Base-by-base conservation (phyloP, 2,113 vertebrate species). In the Bufo gargarizans region DNA sequence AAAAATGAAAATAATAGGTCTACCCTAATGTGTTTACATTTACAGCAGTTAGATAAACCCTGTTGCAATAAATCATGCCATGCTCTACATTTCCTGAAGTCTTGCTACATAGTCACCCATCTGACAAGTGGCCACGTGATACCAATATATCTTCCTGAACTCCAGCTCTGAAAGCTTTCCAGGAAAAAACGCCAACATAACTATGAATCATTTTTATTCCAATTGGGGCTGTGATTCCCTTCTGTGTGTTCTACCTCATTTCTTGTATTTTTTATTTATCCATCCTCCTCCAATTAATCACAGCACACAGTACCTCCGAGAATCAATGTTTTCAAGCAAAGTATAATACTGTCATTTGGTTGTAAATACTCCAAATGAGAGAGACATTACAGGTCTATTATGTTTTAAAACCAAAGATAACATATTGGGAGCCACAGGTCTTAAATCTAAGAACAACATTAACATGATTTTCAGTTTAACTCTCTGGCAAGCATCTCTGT, bases 401-500 rank as follows among this genome's bases (percentile, higher is more conserved):
- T 89, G 81, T 89, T 84, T 77, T 78, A 89, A 88, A 33, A 84
- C 87, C 82, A 89, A 84, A 53, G 82, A 84, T 91, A 91, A 91
- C 74, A 95, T 92, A 95, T 93, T 93, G 0, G 86, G 94, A 91
- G 92, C 90, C 91, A 93, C 90, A 92, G 92, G 89, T 93, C 93
- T 92, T 89, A 89, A 74, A 91, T 90, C 93, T 94, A 95, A 94
- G 93, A 91, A 91, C 92, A 93, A 94, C 92, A 94, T 92, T 94
- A 93, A 94, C 93, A 91, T 92, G 91, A 92, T 95, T 95, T 94
- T 90, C 92, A 91, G 91, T 93, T 94, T 92, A 91, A 92, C 91
- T 93, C 90, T 89, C 91, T 93, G 83, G 92, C 92, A 93, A 92
- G 92, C 91, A 90, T 91, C 90, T 89, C 93, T 94, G 89, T 95